Evolutionary conservation across 2,797 vertebrate species (phyloP).

Genomic region (Amniataba percoides): DNA sequence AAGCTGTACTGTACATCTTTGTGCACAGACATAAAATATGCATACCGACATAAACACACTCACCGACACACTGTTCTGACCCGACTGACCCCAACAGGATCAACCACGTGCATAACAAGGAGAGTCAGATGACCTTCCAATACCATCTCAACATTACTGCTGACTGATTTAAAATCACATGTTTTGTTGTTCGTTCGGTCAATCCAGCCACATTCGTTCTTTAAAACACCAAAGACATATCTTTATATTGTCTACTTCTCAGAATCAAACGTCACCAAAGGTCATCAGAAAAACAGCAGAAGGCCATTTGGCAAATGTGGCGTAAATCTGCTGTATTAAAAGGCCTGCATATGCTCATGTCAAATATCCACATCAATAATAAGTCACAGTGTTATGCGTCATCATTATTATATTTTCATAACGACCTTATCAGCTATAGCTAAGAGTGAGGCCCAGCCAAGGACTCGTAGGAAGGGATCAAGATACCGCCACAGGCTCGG

Average conservation of each 20-base stretch:
- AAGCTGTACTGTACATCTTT: neutral
- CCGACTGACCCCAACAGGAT: neutral
- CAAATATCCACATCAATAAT: neutral
- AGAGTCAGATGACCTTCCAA: neutral
- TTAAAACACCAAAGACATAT: neutral
- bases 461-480: conserved; percentile 13
- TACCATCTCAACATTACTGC: neutral
- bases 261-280: neutral
- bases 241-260: neutral
- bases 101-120: neutral
- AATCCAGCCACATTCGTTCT: neutral
- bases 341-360: neutral
- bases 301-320: neutral
- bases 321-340: neutral
- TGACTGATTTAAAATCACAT: neutral
- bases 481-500: conserved; percentile 12
- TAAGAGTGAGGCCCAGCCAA: conserved; percentile 14
- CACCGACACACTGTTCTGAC: neutral
- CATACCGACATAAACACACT: conserved; percentile 3
- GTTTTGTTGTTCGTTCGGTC: neutral
- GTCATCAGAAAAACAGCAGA: neutral
- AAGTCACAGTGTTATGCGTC: neutral
- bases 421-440: neutral
- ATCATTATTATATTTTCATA: conserved; percentile 3
- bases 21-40: conserved; percentile 12